Evolutionary conservation across 1,140 invertebrate species (phyloP), one percentile per base, ranked within the genome.

Genomic region (Littorina saxatilis): DNA sequence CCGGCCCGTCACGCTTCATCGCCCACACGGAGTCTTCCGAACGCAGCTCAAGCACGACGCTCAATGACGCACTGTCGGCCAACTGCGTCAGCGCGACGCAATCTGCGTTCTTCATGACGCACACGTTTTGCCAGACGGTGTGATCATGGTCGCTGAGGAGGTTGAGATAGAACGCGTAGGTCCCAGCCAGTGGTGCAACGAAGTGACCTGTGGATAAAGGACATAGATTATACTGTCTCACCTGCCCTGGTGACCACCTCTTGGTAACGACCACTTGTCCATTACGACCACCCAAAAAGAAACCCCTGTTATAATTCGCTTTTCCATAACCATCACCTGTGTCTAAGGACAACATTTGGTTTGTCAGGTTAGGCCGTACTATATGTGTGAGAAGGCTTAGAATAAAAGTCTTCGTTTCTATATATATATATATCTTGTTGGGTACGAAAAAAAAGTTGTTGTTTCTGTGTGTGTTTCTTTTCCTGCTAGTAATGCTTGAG

Each of bases 111-210:
- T 73, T 39, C 37, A 73, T 43, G 70, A 73, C 43, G 70, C 70
- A 73, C 29, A 73, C n/a, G 70, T 73, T 73, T 1, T 37, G n/a
- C 70, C 70, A 73, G 17, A 43, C n/a, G 70, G 20, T 73, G 70
- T n/a, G 23, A 39, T 73, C 70, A 27, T 43, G 37, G 70, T 73
- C 70, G 70, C 70, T 73, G 7, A 73, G 7, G 2, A 43, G 11
- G 70, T 73, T 73, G 35, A 73, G 17, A 17, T 73, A 40, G 70
- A 73, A 73, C 7, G 40, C 39, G 70, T 73, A 73, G 2, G 39
- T 43, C 13, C 70, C 70, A 3, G 70, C n/a, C 27, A 40, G 23
- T 23, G 70, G 70, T 9, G 70, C 70, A 11, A 43, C 40, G 39
- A 73, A 73, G 17, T 43, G 70, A 2, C 70, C 70, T 73, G 35